Evolutionary conservation across 2,113 vertebrate genomes (phyloP).

Genomic region (Salvelinus alpinus): DNA sequence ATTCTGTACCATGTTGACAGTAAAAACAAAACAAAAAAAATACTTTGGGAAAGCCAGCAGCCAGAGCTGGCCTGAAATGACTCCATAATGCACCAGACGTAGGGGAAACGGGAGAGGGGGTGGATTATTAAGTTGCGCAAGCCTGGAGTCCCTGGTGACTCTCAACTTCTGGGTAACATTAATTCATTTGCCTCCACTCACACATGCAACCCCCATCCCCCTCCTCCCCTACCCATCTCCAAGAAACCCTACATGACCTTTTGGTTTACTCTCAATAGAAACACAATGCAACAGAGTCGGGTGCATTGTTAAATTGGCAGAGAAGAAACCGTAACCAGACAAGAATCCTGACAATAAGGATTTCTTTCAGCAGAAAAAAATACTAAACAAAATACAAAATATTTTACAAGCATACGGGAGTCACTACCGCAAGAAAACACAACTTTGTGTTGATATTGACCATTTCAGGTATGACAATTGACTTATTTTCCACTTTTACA

Average conservation of each 20-base stretch:
- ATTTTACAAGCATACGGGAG: too few species aligned
- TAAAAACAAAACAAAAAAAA: neutral
- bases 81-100: neutral
- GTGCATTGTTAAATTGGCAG: neutral
- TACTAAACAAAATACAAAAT: too few species aligned
- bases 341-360: conserved; percentile 11
- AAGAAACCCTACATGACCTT: neutral
- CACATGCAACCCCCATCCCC: neutral
- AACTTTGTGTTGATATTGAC: too few species aligned
- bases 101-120: neutral
- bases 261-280: too few species aligned
- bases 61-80: neutral
- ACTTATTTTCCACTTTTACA: too few species aligned
- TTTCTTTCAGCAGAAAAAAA: too few species aligned
- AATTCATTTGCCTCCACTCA: conserved; percentile 10
- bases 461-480: too few species aligned
- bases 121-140: conserved; percentile 12
- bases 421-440: too few species aligned
- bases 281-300: too few species aligned
- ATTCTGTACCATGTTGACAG: too few species aligned
- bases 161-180: neutral
- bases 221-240: neutral
- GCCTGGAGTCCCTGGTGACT: conserved; percentile 2
- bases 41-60: neutral
- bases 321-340: neutral